Evolutionary conservation across 2,888 invertebrate genomes (phyloP).

Genomic region (Drosophila basisetae): DNA sequence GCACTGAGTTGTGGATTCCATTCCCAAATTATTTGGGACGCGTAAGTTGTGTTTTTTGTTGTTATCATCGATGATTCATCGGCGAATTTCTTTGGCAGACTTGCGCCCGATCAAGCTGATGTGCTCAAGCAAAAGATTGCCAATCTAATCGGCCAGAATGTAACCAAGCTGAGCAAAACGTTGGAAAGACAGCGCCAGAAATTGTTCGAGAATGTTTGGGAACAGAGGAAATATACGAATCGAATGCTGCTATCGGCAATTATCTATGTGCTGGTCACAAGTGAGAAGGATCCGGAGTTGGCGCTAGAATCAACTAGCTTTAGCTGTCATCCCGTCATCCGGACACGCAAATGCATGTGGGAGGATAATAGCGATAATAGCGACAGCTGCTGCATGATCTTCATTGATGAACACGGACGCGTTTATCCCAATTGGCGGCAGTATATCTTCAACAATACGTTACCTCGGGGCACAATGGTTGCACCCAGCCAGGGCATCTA

Average conservation of each 20-base stretch:
- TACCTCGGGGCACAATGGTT: conserved; percentile 79
- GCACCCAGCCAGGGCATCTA: conserved; percentile 85
- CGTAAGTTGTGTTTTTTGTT: conserved; percentile 57
- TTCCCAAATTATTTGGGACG: conserved; percentile 80
- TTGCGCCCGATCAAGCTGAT: conserved; percentile 61
- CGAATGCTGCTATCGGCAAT: conserved; percentile 75
- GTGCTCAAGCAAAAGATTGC: conserved; percentile 62
- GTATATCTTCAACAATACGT: conserved; percentile 84
- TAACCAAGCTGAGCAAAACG: conserved; percentile 1
- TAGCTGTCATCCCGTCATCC: conserved; percentile 75
- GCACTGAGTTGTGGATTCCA: conserved; percentile 67
- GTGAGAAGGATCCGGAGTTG: conserved; percentile 44
- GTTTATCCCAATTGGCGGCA: conserved; percentile 85
- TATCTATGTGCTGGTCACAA: conserved; percentile 75
- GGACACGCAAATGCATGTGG: conserved; percentile 77
- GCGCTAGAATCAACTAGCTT: conserved; percentile 61
- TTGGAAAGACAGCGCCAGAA: conserved; percentile 55
- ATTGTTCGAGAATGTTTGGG: conserved; percentile 74
- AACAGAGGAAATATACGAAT: conserved; percentile 77
- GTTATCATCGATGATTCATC: not conserved
- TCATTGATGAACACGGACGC: conserved; percentile 81
- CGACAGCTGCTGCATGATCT: conserved; percentile 79
- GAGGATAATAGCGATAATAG: conserved; percentile 61
- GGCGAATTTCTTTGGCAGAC: conserved; percentile 19
- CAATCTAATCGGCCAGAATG: conserved; percentile 45